Evolutionary conservation across 1,140 invertebrate species (phyloP), one percentile per base, ranked within the genome.

Genomic region (Penaeus indicus): DNA sequence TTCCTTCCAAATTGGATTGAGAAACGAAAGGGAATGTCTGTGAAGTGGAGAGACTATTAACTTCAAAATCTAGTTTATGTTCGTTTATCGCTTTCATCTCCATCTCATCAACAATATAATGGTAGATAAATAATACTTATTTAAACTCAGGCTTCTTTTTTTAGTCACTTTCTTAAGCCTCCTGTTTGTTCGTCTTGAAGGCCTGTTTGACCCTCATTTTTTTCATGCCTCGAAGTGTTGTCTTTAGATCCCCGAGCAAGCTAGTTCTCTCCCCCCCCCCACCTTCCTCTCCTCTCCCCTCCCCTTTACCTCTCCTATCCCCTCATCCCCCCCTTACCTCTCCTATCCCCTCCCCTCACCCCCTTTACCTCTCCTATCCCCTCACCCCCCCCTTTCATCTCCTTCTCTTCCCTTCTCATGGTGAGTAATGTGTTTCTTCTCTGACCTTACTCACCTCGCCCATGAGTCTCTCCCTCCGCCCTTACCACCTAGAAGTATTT

Each of bases 161-260:
- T 67, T 67, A 22, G 3, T 67, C 64, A 11, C 67, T 32, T 72
- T 32, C 32, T 72, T 72, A 72, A 32, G 32, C n/a, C 67, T 13
- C 32, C 32, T n/a, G 67, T 72, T 72, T 72, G n/a, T 72, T 72
- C 32, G 19, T 72, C n/a, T 72, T 72, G n/a, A 13, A n/a, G n/a
- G n/a, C 32, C 32, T 25, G 32, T 72, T 72, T 32, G 67, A n/a
- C 67, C 67, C 54, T 54, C 54, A 54, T 54, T 54, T 54, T 54
- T 54, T 54, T 54, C 54, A 54, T 54, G 54, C 54, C 54, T 54
- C 54, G 54, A 54, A 54, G 32, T 72, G 67, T 72, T 32, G 32
- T 72, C 67, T 25, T 72, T 72, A 72, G 67, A 72, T 72, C 32
- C 67, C n/a, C 10, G 67, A 72, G n/a, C 32, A 72, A 72, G n/a